A percentile compares a stretch with the other conserved stretches of the same genome.
Evolutionary conservation across 2,113 vertebrate species (phyloP).

Genomic region (Tupaia tana): DNA sequence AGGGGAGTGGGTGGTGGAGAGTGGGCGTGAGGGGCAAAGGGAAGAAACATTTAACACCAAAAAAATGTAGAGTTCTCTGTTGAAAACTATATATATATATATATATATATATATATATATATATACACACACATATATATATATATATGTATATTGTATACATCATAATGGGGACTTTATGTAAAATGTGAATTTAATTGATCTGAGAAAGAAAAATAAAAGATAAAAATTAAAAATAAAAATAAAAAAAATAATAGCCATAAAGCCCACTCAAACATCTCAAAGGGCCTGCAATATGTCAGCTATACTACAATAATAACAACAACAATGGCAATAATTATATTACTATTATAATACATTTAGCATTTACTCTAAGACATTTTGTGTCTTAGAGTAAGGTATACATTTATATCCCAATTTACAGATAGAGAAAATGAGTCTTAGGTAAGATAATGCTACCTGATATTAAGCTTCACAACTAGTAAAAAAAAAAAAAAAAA

Average conservation of each 20-base stretch:
- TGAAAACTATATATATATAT: too few species aligned
- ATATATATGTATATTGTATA: too few species aligned
- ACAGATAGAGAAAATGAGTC: constrained; percentile 2
- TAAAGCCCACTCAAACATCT: not conserved
- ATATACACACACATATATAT: too few species aligned
- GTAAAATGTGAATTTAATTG: too few species aligned
- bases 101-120: too few species aligned
- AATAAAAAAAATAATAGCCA: not conserved
- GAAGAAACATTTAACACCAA: too few species aligned
- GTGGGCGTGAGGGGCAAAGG: too few species aligned
- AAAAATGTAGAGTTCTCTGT: too few species aligned
- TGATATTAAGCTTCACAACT: not conserved
- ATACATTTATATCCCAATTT: not conserved
- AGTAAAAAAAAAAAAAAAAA: not conserved
- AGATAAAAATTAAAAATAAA: too few species aligned
- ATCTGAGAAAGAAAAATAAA: too few species aligned
- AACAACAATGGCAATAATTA: not conserved
- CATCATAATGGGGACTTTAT: too few species aligned
- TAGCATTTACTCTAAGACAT: constrained; percentile 1
- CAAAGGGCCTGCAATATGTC: not conserved
- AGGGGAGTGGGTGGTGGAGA: too few species aligned
- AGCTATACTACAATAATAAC: not conserved
- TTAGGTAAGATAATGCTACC: not conserved
- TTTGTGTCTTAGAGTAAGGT: not conserved
- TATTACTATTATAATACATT: constrained; percentile 1